phyloP scores from a whole-genome alignment of 1,140 invertebrate genomes.

The Eumaeus atala region DNA sequence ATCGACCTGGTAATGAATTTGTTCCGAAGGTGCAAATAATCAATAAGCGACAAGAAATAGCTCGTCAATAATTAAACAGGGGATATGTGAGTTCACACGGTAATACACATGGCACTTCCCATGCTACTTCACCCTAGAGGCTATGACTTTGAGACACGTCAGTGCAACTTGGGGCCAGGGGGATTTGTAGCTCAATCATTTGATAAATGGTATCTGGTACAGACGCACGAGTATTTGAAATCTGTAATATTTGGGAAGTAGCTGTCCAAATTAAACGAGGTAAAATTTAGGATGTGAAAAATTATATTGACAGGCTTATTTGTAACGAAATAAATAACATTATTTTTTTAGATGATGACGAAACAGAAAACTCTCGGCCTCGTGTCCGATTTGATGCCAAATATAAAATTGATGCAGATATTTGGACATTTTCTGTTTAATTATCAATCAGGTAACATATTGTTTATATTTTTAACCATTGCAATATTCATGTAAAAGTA shows the following conservation, averaged over 20 bases:
- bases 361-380: slow-evolving; percentile 76
- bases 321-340: not conserved
- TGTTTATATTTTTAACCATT: not conserved
- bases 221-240: too few relatives aligned
- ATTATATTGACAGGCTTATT: not conserved
- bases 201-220: not conserved
- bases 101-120: not conserved
- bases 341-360: slow-evolving; percentile 63
- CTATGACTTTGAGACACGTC: not conserved
- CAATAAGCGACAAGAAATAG: not conserved
- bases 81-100: slow-evolving; percentile 6
- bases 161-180: not conserved
- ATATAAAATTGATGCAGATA: slow-evolving; percentile 84
- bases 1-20: slow-evolving; percentile 9
- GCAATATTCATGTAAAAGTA: too few relatives aligned
- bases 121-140: not conserved
- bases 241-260: not conserved
- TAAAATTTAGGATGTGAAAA: not conserved
- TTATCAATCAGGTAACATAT: slow-evolving; percentile 77
- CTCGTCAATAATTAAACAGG: slow-evolving; percentile 4
- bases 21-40: slow-evolving; percentile 5
- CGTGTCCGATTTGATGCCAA: slow-evolving; percentile 87
- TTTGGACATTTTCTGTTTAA: slow-evolving; percentile 86
- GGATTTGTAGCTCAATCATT: not conserved
- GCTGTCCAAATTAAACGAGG: not conserved